These are phyloP conservation scores for Pseudomyrmex gracilis DNA, from an alignment of 1,140 invertebrate genomes.

Conservation along the genomic window DNA sequence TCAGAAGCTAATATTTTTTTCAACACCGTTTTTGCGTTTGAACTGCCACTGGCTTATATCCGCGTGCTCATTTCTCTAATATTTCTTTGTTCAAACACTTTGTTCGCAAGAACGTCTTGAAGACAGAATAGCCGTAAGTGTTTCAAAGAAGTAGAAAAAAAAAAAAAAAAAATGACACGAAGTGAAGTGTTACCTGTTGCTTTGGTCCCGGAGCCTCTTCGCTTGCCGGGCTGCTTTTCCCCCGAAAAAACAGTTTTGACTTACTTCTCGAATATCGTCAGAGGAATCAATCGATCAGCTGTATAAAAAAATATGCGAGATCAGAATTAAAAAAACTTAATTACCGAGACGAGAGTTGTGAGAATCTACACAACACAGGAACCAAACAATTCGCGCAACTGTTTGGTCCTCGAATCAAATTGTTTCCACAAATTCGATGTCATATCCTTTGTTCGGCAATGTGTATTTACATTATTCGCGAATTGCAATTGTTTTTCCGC, in stretches of 20 bases:
- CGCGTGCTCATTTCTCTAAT: too few relatives aligned
- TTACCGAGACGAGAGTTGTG: neutral
- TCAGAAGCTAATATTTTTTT: too few relatives aligned
- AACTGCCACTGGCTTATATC: too few relatives aligned
- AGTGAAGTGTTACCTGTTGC: conserved; percentile 82
- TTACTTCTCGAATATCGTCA: conserved; percentile 69
- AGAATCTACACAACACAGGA: neutral
- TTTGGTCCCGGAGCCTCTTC: conserved; percentile 83
- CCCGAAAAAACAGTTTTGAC: conserved; percentile 85
- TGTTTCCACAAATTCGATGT: too few relatives aligned
- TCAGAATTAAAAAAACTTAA: neutral
- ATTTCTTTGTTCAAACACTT: too few relatives aligned
- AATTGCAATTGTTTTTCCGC: too few relatives aligned
- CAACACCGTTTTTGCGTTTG: too few relatives aligned
- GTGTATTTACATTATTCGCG: too few relatives aligned
- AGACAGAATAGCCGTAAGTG: neutral
- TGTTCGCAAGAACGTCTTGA: neutral
- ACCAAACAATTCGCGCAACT: too few relatives aligned
- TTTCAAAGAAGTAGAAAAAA: neutral
- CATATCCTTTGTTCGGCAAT: too few relatives aligned
- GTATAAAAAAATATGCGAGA: neutral
- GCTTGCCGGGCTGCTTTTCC: conserved; percentile 82
- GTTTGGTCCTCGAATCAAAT: too few relatives aligned
- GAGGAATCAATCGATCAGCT: conserved; percentile 24
- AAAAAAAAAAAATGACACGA: conserved; percentile 35